Percentiles rank a stretch among this genome's conserved stretches.
Conservation (phyloP, 2,888 invertebrate genomes). For the Unio pictorum region DNA sequence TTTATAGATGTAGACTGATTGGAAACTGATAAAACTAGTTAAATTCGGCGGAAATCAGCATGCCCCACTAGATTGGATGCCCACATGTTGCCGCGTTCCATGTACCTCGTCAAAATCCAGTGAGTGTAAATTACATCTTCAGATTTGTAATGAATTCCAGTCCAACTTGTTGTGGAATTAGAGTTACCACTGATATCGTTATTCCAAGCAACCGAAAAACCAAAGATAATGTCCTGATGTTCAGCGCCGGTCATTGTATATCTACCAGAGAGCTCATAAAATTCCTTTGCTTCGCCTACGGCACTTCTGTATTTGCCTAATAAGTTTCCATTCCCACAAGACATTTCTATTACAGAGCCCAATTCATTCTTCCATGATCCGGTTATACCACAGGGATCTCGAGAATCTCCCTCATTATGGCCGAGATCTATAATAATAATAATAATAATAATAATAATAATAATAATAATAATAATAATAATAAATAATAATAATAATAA, state of each 20-base stretch:
- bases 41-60: too few relatives aligned
- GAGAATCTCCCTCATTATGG: too few relatives aligned
- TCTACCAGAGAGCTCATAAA: slow-evolving; percentile 9
- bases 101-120: slow-evolving; percentile 8
- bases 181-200: slow-evolving; percentile 11
- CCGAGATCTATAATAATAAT: too few relatives aligned
- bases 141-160: slow-evolving; percentile 5
- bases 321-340: slow-evolving; percentile 6
- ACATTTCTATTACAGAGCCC: slow-evolving; percentile 5
- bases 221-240: slow-evolving; percentile 1
- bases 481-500: too few relatives aligned
- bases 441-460: too few relatives aligned
- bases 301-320: slow-evolving; percentile 9
- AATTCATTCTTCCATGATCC: slow-evolving; percentile 17
- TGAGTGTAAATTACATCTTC: slow-evolving; percentile 6
- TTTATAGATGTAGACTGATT: too few relatives aligned
- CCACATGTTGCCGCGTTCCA: background rate
- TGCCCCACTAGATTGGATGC: too few relatives aligned
- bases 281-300: slow-evolving; percentile 10
- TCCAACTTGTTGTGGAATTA: slow-evolving; percentile 7
- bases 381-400: background rate
- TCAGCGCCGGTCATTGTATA: slow-evolving; percentile 7
- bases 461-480: too few relatives aligned
- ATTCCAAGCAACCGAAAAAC: slow-evolving; percentile 13
- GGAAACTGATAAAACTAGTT: too few relatives aligned